Percentiles rank a stretch among this genome's conserved stretches.
Evolutionary conservation across 2,113 vertebrate genomes (phyloP).

Genomic region (Trematomus loennbergii): DNA sequence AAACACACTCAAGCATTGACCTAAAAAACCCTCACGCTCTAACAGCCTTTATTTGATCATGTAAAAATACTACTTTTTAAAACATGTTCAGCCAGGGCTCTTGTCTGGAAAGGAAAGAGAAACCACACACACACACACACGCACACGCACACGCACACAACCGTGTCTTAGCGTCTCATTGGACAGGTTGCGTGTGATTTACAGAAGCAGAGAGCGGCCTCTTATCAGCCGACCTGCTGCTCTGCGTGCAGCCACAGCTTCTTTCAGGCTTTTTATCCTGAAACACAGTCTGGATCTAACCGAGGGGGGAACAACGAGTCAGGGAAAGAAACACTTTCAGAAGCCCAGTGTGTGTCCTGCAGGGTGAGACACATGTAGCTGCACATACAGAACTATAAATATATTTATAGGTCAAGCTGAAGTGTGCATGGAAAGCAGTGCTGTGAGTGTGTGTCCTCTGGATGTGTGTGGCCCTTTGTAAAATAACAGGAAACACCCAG

Average conservation of each 20-base stretch:
- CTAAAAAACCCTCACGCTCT: too few species aligned
- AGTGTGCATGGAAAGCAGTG: conserved; percentile 38
- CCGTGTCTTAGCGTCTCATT: neutral
- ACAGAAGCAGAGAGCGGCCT: conserved; percentile 34
- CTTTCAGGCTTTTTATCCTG: conserved; percentile 39
- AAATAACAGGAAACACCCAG: conserved; percentile 1
- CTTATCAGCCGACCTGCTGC: conserved; percentile 59
- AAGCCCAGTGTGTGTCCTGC: conserved; percentile 6
- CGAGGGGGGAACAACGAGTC: conserved; percentile 23
- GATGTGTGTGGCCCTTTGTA: neutral
- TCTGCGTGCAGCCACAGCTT: conserved; percentile 31
- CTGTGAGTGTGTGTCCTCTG: conserved; percentile 6
- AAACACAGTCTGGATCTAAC: conserved; percentile 24
- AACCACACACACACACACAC: too few species aligned
- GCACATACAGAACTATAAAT: conserved; percentile 11
- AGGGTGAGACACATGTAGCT: conserved; percentile 8
- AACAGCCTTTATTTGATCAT: neutral
- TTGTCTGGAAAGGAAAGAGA: neutral
- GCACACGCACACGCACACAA: too few species aligned
- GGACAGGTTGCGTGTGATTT: conserved; percentile 55
- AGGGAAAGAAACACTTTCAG: conserved; percentile 7
- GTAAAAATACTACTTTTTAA: conserved; percentile 14
- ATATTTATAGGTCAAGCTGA: conserved; percentile 38
- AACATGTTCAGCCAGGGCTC: neutral
- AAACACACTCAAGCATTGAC: too few species aligned